Conservation (phyloP, 2,888 invertebrate genomes). For the Chaitophorus viminalis region DNA sequence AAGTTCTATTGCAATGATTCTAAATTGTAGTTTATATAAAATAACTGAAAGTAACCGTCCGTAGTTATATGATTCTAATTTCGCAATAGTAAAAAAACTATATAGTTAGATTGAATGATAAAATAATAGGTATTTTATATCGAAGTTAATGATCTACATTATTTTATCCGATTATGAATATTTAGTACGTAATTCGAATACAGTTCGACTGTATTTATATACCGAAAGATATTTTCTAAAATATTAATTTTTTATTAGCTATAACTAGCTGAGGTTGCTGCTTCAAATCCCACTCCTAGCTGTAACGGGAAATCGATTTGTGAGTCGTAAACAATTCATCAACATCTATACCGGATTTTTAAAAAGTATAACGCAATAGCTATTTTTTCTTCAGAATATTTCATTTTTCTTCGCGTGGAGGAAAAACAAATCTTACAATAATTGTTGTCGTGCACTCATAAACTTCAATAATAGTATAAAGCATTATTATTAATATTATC, state of each 20-base stretch:
- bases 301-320: too few species aligned
- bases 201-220: too few species aligned
- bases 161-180: neutral
- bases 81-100: neutral
- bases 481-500: too few species aligned
- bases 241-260: neutral
- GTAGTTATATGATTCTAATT: neutral
- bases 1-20: neutral
- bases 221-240: too few species aligned
- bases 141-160: neutral
- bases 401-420: neutral
- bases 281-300: too few species aligned
- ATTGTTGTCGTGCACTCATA: neutral
- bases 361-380: neutral
- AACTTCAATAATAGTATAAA: too few species aligned
- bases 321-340: too few species aligned
- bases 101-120: neutral
- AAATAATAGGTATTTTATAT: neutral
- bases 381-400: neutral
- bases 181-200: neutral
- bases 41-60: neutral
- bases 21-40: neutral
- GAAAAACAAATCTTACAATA: slow-evolving; percentile 1
- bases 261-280: neutral
- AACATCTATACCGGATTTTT: neutral